These are phyloP conservation scores for Ormyrus rosae DNA, from an alignment of 2,888 invertebrate genomes.

Conservation along the genomic window DNA sequence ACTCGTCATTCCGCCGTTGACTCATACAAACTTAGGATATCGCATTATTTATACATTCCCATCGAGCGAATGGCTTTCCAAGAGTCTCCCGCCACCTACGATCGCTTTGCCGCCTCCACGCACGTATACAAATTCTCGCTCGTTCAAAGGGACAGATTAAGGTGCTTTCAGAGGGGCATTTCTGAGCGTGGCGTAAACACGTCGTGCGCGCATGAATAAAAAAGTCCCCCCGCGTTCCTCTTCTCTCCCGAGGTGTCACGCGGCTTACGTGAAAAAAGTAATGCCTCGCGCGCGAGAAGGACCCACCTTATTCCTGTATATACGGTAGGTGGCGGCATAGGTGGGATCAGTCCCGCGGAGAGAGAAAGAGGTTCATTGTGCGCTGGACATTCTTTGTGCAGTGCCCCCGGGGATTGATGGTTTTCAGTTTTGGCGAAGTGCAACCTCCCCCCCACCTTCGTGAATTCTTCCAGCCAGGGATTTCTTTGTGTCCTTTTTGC, in stretches of 20 bases:
- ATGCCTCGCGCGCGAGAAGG: background rate
- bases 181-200: slow-evolving; percentile 39
- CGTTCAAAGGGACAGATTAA: slow-evolving; percentile 14
- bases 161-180: slow-evolving; percentile 30
- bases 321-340: background rate
- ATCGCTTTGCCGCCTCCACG: slow-evolving; percentile 14
- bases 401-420: slow-evolving; percentile 5
- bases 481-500: background rate
- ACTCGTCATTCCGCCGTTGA: background rate
- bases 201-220: slow-evolving; percentile 3
- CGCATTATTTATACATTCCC: slow-evolving; percentile 30
- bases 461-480: background rate
- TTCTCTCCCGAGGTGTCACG: background rate
- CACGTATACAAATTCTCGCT: background rate
- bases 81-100: background rate
- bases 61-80: slow-evolving; percentile 10
- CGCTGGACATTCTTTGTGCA: background rate
- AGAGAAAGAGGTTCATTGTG: slow-evolving; percentile 27
- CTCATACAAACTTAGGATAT: slow-evolving; percentile 13
- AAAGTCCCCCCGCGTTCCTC: background rate
- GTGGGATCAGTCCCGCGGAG: background rate
- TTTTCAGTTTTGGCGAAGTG: slow-evolving; percentile 3
- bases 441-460: background rate
- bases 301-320: background rate
- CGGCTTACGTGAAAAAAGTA: background rate